phyloP scores from a whole-genome alignment of 2,888 invertebrate genomes.

The Drosophila testacea region DNA sequence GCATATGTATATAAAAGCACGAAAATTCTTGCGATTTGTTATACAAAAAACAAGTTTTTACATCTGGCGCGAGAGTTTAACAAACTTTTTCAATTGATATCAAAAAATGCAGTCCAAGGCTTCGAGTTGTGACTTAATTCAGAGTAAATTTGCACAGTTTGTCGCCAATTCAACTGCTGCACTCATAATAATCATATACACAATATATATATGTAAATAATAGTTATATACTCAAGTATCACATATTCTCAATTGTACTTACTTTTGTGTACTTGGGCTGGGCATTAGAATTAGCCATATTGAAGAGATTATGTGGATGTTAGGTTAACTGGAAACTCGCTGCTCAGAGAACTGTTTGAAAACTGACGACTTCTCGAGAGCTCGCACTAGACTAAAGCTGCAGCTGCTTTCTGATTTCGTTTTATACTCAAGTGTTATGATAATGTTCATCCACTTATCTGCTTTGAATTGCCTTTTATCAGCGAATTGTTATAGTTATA shows the following conservation, averaged over 20 bases:
- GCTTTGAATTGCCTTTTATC: constrained; percentile 50
- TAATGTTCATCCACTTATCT: constrained; percentile 24
- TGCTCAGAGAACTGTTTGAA: constrained; percentile 3
- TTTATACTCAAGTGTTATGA: constrained; percentile 53
- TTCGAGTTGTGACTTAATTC: neutral
- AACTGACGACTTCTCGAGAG: constrained; percentile 35
- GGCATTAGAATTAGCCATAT: constrained; percentile 66
- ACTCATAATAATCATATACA: neutral
- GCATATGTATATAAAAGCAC: neutral
- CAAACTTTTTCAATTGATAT: constrained; percentile 5
- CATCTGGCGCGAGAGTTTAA: constrained; percentile 10
- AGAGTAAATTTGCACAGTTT: constrained; percentile 13
- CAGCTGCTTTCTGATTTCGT: constrained; percentile 25
- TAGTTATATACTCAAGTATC: neutral
- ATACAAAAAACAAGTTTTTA: constrained; percentile 44
- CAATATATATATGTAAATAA: neutral
- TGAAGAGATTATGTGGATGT: constrained; percentile 18
- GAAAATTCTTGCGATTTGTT: constrained; percentile 10
- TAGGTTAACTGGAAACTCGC: neutral
- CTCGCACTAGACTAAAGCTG: constrained; percentile 57
- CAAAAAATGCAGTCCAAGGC: constrained; percentile 14
- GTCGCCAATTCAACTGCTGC: constrained; percentile 11
- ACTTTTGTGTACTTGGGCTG: constrained; percentile 74
- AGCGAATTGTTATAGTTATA: constrained; percentile 26
- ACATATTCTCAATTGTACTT: constrained; percentile 34